These are phyloP conservation scores for Cataglyphis albicans DNA, from an alignment of 2,888 invertebrate genomes.

Conservation along the genomic window DNA sequence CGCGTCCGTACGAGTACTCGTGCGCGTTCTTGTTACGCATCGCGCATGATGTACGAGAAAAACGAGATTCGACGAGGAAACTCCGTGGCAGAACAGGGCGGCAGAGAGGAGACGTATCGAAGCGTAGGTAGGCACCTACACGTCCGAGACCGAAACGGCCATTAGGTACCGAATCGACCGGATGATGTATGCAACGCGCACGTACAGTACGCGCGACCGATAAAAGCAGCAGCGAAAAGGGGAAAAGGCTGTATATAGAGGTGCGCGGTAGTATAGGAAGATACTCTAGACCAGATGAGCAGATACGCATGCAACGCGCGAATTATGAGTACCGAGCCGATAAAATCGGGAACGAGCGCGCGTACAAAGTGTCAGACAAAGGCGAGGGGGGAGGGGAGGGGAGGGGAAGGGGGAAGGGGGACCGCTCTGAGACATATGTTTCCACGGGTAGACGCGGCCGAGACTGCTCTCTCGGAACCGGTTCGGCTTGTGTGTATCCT, in stretches of 20 bases:
- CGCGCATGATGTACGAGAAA: constrained; percentile 21
- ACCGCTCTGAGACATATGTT: constrained; percentile 66
- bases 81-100: not conserved
- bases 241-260: constrained; percentile 20
- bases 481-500: constrained; percentile 71
- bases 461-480: constrained; percentile 77
- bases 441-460: constrained; percentile 70
- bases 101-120: constrained; percentile 32
- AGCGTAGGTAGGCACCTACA: constrained; percentile 37
- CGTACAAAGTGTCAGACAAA: constrained; percentile 51
- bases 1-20: not conserved
- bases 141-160: constrained; percentile 53
- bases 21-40: constrained; percentile 29
- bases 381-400: constrained; percentile 8
- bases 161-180: constrained; percentile 57
- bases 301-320: constrained; percentile 65
- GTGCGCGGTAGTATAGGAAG: constrained; percentile 42
- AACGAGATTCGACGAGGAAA: constrained; percentile 30
- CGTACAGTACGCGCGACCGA: constrained; percentile 31
- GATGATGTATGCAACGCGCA: constrained; percentile 53
- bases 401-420: constrained; percentile 2
- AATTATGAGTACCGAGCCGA: constrained; percentile 59
- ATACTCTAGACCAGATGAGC: constrained; percentile 57
- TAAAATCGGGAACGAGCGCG: constrained; percentile 61
- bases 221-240: constrained; percentile 29